These are phyloP conservation scores for Allacma fusca DNA, from an alignment of 2,888 invertebrate genomes.

Conservation along the genomic window DNA sequence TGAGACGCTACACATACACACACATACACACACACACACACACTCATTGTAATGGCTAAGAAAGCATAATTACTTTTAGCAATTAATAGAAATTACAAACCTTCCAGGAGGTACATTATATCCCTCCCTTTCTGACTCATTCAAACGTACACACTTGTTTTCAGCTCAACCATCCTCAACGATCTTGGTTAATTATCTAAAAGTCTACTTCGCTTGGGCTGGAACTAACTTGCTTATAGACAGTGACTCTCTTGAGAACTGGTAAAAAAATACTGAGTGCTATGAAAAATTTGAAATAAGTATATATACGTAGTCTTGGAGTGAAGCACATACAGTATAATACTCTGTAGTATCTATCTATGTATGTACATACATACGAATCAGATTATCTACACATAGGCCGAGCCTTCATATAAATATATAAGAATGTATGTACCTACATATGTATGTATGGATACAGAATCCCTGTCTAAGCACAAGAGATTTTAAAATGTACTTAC, in stretches of 20 bases:
- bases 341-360: no score
- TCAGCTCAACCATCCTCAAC: constrained; percentile 25
- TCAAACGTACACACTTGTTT: neutral
- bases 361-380: no score
- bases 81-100: neutral
- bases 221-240: neutral
- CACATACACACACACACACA: no score
- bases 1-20: no score
- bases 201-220: constrained; percentile 25
- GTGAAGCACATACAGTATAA: no score
- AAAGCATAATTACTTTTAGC: neutral
- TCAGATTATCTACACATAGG: no score
- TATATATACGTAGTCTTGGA: no score
- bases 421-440: no score
- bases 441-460: no score
- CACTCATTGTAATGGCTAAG: neutral
- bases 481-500: neutral
- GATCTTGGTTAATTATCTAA: constrained; percentile 23
- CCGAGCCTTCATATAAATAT: no score
- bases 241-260: neutral
- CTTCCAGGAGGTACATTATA: constrained; percentile 26
- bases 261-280: neutral
- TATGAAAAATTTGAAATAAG: constrained; percentile 9
- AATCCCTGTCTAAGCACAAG: no score
- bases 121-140: neutral